Percentiles rank a stretch among this genome's conserved stretches.
phyloP scores from a whole-genome alignment of 23 tunicate genomes.

The Styela clava region DNA sequence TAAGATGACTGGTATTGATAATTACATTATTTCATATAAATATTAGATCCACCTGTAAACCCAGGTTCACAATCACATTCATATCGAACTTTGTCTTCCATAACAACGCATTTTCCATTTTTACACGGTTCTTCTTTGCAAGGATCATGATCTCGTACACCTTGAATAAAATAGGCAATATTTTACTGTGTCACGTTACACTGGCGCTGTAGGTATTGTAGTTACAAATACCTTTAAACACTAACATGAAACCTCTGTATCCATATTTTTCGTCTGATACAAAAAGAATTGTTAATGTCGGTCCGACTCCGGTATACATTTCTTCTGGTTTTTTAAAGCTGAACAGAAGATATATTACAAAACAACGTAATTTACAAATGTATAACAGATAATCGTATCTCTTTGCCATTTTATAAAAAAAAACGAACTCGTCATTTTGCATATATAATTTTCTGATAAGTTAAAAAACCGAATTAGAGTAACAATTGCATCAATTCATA shows the following conservation, averaged over 20 bases:
- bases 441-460: too few relatives aligned
- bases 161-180: too few relatives aligned
- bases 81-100: conserved; percentile 34
- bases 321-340: conserved; percentile 23
- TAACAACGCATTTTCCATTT: conserved; percentile 48
- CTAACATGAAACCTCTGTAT: conserved; percentile 21
- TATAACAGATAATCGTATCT: too few relatives aligned
- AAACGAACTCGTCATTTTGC: too few relatives aligned
- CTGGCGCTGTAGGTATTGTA: too few relatives aligned
- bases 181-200: too few relatives aligned
- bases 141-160: conserved; percentile 43
- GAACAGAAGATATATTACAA: neutral
- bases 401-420: too few relatives aligned
- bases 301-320: conserved; percentile 20
- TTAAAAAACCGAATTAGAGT: too few relatives aligned
- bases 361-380: neutral
- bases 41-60: conserved; percentile 23
- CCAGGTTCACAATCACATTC: conserved; percentile 27
- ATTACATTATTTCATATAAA: too few relatives aligned
- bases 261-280: neutral
- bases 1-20: too few relatives aligned
- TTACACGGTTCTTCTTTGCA: conserved; percentile 73
- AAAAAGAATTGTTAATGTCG: conserved; percentile 5
- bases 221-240: conserved; percentile 22
- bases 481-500: too few relatives aligned